Base-by-base conservation (phyloP, 2,113 vertebrate species). In the Nothocercus nigrocapillus region DNA sequence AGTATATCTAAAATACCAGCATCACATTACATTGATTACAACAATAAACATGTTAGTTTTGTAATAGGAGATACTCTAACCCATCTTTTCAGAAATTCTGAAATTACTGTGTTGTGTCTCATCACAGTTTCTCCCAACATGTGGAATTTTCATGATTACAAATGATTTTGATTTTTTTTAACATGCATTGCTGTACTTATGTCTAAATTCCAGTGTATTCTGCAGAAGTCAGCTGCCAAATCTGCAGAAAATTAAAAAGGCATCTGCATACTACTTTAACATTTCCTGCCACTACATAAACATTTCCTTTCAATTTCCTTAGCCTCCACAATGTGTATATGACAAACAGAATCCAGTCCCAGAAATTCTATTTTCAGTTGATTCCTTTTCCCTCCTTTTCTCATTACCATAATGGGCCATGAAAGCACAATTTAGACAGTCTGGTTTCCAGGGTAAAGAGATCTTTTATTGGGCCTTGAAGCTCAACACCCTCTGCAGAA, bases 321-420 rank as follows among this genome's bases (percentile, higher is more conserved):
- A 77, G n/a, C 58, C 17, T 34, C 30, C 40, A 72, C 28, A 78
- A 82, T 15, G 7, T 22, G 3, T 30, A 44, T 62, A 47, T n/a
- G 62, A 89, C n/a, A 92, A 94, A 88, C 36, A 94, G 78, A 84
- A 83, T 32, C 38, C 32, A 77, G 40, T 80, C 53, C 21, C 88
- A 93, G 36, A 90, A 94, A 88, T 68, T 85, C n/a, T 88, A n/a
- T 9, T 94, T 91, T 83, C 34, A 59, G 17, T n/a, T 92, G 76
- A 28, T 90, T 94, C 7, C 12, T 79, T 64, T 28, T 61, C 34
- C 32, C 62, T 77, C 58, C 18, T 79, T 87, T 85, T 89, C 59
- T 91, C 32, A 44, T 86, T 88, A 94, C 22, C 17, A 72, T 61
- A 80, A 61, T 82, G 54, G 53, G 32, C 74, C 42, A 54, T 76